Evolutionary conservation across 2,888 invertebrate genomes (phyloP).

Genomic region (Tachina lurida): DNA sequence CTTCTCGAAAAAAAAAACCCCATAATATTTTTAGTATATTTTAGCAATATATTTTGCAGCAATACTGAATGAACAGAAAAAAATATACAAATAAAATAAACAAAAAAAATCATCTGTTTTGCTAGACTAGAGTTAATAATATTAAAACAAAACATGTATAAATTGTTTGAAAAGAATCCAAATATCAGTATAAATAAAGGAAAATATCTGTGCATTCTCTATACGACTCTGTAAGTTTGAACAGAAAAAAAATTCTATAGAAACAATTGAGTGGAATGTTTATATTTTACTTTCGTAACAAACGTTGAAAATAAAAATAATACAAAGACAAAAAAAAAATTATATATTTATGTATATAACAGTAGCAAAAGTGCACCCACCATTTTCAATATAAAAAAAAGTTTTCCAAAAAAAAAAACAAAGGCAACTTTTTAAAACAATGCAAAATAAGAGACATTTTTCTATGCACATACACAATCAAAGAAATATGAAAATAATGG

Average conservation of each 20-base stretch:
- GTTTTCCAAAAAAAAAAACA: slow-evolving; percentile 22
- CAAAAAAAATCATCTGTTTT: slow-evolving; percentile 67
- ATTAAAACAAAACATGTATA: slow-evolving; percentile 65
- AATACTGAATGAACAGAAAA: slow-evolving; percentile 14
- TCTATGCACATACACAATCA: slow-evolving; percentile 11
- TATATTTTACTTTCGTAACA: slow-evolving; percentile 63
- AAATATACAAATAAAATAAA: slow-evolving; percentile 29
- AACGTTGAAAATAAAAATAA: slow-evolving; percentile 36
- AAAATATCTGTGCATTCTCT: background rate
- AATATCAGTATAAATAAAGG: slow-evolving; percentile 49
- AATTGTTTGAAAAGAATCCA: slow-evolving; percentile 69
- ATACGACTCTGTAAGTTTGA: slow-evolving; percentile 2
- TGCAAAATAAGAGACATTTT: slow-evolving; percentile 56
- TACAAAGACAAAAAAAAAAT: background rate
- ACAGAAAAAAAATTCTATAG: slow-evolving; percentile 47
- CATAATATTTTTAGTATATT: slow-evolving; percentile 1
- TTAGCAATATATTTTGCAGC: background rate
- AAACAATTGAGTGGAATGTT: slow-evolving; percentile 69
- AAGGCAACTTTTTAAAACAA: slow-evolving; percentile 9
- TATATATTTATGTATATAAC: background rate
- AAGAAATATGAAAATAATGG: slow-evolving; percentile 43
- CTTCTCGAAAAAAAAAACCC: background rate
- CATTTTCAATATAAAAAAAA: slow-evolving; percentile 53
- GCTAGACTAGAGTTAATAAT: slow-evolving; percentile 67
- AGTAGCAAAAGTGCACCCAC: slow-evolving; percentile 46